A percentile compares a stretch with the other conserved stretches of the same genome.
These are phyloP conservation scores for Chinchilla lanigera DNA, from an alignment of 2,113 vertebrate genomes.

Conservation along the genomic window DNA sequence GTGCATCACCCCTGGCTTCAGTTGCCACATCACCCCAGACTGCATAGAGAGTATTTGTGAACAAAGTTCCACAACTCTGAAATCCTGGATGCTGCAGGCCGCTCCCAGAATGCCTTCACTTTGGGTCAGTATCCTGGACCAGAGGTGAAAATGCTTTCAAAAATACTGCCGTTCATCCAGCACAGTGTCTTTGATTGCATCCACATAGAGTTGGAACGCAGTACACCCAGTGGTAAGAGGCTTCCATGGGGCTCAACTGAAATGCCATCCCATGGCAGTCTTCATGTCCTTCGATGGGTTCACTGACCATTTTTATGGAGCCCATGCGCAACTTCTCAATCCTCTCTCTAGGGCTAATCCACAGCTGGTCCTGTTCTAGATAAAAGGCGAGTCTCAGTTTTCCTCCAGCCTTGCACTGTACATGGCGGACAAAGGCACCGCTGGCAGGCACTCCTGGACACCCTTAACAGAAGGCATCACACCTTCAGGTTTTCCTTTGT, in stretches of 20 bases:
- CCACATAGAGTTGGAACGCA: conserved; percentile 99
- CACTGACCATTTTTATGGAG: conserved; percentile 96
- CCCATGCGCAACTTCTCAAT: conserved; percentile 99
- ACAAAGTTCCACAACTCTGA: conserved; percentile 88
- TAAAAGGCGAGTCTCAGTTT: conserved; percentile 91
- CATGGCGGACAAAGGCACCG: conserved; percentile 98
- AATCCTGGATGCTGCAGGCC: conserved; percentile 88
- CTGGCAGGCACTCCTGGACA: conserved; percentile 92
- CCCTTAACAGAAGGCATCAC: conserved; percentile 97
- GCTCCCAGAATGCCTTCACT: conserved; percentile 90
- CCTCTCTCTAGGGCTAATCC: conserved; percentile 88
- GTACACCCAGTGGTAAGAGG: conserved; percentile 99
- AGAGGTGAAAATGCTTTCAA: conserved; percentile 99
- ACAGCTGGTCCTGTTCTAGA: too few species aligned
- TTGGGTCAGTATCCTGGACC: conserved; percentile 93
- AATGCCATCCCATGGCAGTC: conserved; percentile 99
- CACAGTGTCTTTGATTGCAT: conserved; percentile 99
- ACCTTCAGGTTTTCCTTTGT: conserved; percentile 99
- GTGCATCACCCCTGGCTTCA: conserved; percentile 92
- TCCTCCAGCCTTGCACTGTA: conserved; percentile 98
- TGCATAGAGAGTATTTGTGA: conserved; percentile 80
- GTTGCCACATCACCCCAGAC: conserved; percentile 84
- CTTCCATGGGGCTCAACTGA: conserved; percentile 99
- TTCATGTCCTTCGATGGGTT: conserved; percentile 98
- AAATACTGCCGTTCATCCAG: conserved; percentile 99